Percentiles rank a stretch among this genome's conserved stretches.
Conservation (phyloP, 2,888 invertebrate species). For the Drosophila anomalata region DNA sequence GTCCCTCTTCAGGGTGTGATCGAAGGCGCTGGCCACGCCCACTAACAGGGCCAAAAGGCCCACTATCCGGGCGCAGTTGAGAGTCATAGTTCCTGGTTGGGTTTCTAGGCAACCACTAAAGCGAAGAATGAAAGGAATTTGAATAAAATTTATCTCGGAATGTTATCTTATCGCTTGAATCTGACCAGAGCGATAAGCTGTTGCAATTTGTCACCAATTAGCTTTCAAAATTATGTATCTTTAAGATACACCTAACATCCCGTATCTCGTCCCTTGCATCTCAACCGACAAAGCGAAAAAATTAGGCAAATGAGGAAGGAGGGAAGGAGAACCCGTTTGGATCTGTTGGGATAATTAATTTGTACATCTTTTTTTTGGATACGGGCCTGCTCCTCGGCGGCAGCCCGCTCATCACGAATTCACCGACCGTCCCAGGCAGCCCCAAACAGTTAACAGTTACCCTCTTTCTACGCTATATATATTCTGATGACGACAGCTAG, state of each 20-base stretch:
- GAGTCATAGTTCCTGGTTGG: conserved; percentile 43
- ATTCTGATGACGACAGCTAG: conserved; percentile 72
- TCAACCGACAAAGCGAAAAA: not conserved
- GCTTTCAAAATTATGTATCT: not conserved
- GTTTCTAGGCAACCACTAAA: conserved; percentile 27
- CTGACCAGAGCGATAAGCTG: conserved; percentile 11
- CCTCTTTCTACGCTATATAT: conserved; percentile 31
- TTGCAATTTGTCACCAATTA: conserved; percentile 36
- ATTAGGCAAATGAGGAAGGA: conserved; percentile 28
- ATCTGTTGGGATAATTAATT: conserved; percentile 28
- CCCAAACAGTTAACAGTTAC: conserved; percentile 65
- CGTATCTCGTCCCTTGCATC: conserved; percentile 24
- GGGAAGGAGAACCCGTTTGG: conserved; percentile 24
- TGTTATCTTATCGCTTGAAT: conserved; percentile 19
- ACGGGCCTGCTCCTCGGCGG: conserved; percentile 15
- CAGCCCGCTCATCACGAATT: conserved; percentile 57
- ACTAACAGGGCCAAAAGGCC: conserved; percentile 44
- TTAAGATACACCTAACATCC: conserved; percentile 1
- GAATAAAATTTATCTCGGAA: not conserved
- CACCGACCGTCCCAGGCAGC: conserved; percentile 24
- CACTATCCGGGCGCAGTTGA: conserved; percentile 36
- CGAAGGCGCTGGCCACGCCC: conserved; percentile 64
- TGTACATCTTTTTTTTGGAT: conserved; percentile 17
- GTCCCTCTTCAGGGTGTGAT: conserved; percentile 77
- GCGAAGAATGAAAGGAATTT: not conserved